Percentiles rank a stretch among this genome's conserved stretches.
These are phyloP conservation scores for Hippopotamyrus pictus DNA, from an alignment of 2,797 vertebrate genomes.

Conservation along the genomic window DNA sequence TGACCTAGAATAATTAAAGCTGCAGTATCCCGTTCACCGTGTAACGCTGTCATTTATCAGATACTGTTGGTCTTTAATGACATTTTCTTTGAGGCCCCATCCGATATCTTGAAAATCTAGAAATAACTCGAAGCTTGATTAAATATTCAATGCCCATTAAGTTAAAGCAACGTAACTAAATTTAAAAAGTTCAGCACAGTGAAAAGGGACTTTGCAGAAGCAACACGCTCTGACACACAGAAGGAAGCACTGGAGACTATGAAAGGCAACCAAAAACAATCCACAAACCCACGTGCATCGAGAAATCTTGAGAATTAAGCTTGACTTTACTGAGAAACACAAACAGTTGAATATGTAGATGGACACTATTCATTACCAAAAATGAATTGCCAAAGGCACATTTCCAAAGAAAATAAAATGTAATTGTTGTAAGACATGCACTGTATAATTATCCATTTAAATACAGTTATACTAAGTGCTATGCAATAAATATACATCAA, in stretches of 20 bases:
- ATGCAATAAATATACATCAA: not conserved
- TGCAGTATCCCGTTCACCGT: not conserved
- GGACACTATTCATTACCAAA: not conserved
- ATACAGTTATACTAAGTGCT: not conserved
- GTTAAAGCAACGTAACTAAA: not conserved
- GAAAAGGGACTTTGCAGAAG: not conserved
- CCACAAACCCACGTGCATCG: not conserved
- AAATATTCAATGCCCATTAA: not conserved
- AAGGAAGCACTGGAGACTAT: not conserved
- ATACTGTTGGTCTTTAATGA: not conserved
- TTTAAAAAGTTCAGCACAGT: not conserved
- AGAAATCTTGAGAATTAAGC: not conserved
- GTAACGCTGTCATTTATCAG: not conserved
- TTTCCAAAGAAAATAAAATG: slow-evolving; percentile 1
- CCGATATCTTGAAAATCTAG: not conserved
- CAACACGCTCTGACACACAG: not conserved
- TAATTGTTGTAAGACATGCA: not conserved
- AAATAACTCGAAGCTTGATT: not conserved
- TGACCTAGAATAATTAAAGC: not conserved
- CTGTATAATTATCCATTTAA: not conserved
- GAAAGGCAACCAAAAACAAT: not conserved
- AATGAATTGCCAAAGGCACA: not conserved
- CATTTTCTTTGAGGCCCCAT: not conserved
- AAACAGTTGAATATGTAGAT: not conserved
- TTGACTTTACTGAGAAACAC: not conserved